Conservation (phyloP, 2,888 invertebrate genomes). For the Tupiocoris notatus region DNA sequence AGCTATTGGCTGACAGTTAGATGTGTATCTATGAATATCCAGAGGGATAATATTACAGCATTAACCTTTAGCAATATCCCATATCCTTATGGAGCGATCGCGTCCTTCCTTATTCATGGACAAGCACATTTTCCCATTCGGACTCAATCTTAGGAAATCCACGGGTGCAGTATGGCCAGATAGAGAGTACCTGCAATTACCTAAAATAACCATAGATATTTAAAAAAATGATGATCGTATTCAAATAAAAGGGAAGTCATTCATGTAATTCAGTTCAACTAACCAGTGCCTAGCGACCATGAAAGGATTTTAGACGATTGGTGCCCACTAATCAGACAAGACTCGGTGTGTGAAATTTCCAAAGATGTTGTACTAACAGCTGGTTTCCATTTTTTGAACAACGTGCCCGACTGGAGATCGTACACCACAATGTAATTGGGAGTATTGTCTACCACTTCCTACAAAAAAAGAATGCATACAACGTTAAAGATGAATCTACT, state of each 20-base stretch:
- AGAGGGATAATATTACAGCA: no score
- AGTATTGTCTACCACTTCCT: constrained; percentile 53
- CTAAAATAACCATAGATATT: no score
- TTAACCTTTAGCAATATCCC: constrained; percentile 76
- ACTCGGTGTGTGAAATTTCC: constrained; percentile 78
- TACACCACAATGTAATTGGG: constrained; percentile 89
- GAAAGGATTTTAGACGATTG: constrained; percentile 79
- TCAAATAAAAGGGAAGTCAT: neutral
- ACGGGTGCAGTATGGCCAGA: constrained; percentile 78
- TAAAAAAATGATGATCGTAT: no score
- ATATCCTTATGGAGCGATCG: constrained; percentile 74
- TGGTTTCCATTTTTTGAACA: constrained; percentile 91
- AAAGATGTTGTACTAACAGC: constrained; percentile 79
- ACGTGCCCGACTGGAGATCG: constrained; percentile 83
- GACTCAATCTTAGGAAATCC: constrained; percentile 69
- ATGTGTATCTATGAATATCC: no score
- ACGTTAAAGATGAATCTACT: no score
- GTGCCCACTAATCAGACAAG: constrained; percentile 79
- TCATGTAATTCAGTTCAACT: constrained; percentile 34
- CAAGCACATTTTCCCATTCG: constrained; percentile 69
- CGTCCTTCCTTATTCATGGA: constrained; percentile 71
- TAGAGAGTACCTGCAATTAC: constrained; percentile 74
- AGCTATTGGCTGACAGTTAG: no score
- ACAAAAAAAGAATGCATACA: no score
- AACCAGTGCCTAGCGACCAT: constrained; percentile 82